Conservation (phyloP, 2,888 invertebrate species). For the Scelioninae gen. 1 region DNA sequence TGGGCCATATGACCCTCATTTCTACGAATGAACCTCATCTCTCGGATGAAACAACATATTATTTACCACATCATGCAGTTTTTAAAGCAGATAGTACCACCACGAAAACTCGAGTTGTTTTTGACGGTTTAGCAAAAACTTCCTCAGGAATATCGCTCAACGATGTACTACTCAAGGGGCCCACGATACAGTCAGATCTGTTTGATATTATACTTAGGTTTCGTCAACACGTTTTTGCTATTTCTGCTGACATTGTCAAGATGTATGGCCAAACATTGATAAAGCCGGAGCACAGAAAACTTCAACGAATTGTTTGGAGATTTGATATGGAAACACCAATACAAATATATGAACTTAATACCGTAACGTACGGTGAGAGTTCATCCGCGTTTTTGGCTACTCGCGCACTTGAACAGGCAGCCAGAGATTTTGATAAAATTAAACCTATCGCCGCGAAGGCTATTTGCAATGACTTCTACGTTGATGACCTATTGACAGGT, state of each 20-base stretch:
- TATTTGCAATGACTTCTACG: slow-evolving; percentile 8
- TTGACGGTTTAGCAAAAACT: slow-evolving; percentile 19
- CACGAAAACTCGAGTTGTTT: slow-evolving; percentile 18
- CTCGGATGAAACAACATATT: background rate
- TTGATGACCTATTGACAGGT: slow-evolving; percentile 16
- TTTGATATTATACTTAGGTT: background rate
- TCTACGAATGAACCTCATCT: background rate
- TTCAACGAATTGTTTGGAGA: slow-evolving; percentile 75
- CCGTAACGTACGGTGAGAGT: slow-evolving; percentile 48
- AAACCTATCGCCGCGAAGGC: background rate
- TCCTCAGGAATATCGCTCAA: slow-evolving; percentile 55
- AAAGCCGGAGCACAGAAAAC: slow-evolving; percentile 53
- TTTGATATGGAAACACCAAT: slow-evolving; percentile 32
- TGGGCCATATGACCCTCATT: slow-evolving; percentile 3
- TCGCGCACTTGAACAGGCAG: slow-evolving; percentile 23
- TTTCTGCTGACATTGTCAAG: slow-evolving; percentile 62
- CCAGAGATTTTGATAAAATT: background rate
- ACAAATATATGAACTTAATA: slow-evolving; percentile 35
- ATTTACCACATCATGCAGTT: slow-evolving; percentile 35
- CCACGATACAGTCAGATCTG: slow-evolving; percentile 11
- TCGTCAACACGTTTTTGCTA: slow-evolving; percentile 13
- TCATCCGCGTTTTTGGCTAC: slow-evolving; percentile 43
- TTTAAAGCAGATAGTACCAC: slow-evolving; percentile 16
- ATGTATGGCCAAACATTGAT: slow-evolving; percentile 73
- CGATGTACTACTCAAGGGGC: slow-evolving; percentile 8